A percentile compares a stretch with the other conserved stretches of the same genome.
These are phyloP conservation scores for Noctua janthe DNA, from an alignment of 2,888 invertebrate genomes.

Conservation along the genomic window DNA sequence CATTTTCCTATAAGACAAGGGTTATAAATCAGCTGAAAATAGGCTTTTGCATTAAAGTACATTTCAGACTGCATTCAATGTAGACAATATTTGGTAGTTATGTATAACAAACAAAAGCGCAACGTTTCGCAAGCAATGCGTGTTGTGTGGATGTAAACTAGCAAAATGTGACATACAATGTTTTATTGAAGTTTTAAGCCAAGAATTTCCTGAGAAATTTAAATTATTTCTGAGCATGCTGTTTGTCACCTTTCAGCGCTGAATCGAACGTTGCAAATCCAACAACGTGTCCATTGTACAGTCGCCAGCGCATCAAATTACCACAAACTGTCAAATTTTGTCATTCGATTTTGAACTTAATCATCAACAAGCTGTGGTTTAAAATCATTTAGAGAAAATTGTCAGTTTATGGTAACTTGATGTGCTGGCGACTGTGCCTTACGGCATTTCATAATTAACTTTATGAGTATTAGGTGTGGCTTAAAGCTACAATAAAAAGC, in stretches of 20 bases:
- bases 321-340: too few relatives aligned
- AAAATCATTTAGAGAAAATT: too few relatives aligned
- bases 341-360: too few relatives aligned
- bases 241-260: neutral
- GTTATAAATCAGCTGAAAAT: neutral
- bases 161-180: constrained; percentile 59
- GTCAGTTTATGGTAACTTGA: too few relatives aligned
- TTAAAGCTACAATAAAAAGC: constrained; percentile 45
- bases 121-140: constrained; percentile 59
- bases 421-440: neutral
- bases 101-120: constrained; percentile 59
- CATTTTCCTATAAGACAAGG: neutral
- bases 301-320: too few relatives aligned
- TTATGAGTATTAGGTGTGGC: neutral
- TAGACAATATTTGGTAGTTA: constrained; percentile 47
- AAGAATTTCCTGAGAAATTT: neutral
- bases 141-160: constrained; percentile 76
- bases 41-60: constrained; percentile 47
- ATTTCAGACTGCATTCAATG: constrained; percentile 58
- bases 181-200: constrained; percentile 45
- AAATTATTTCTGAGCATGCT: neutral
- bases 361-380: too few relatives aligned
- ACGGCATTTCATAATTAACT: neutral
- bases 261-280: neutral
- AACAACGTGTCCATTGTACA: neutral